Evolutionary conservation across 2,888 invertebrate species (phyloP), one percentile per base, ranked within the genome.

Genomic region (Drosophila macrospina): DNA sequence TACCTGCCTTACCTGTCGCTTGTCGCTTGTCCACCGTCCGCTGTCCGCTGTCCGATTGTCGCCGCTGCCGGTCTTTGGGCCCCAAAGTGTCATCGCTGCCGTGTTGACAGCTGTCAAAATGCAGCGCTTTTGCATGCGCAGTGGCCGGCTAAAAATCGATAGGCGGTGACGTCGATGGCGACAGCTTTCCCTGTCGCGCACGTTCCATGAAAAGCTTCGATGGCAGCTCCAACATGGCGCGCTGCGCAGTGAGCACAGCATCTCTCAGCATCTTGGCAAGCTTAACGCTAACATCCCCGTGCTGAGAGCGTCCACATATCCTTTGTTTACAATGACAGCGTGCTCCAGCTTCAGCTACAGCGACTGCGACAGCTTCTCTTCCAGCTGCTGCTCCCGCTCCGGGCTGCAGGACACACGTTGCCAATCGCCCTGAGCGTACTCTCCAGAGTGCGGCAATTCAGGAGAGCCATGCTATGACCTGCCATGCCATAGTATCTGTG

Each of bases 81-180:
- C 68, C 60, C 69, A 61, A 69, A 80, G 73, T 85, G 80, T 61
- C 80, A 82, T 85, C 76, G 50, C 70, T 79, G 69, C 44, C 63
- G 87, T 60, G 87, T 78, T 86, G 85, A 87, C 85, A 86, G 88
- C 88, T 87, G 88, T 85, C 85, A 87, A 83, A 85, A 85, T 48
- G 75, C 66, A 66, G 59, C 66, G 74, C 76, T 62, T 62, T 62
- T 80, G 87, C 87, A 79, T 79, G 79, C 86, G 87, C 85, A 79
- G 60, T 82, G 73, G 54, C 20, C 45, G 42, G 15, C 34, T 26
- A 41, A 54, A 83, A 87, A 86, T 86, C 85, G 86, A 87, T 87
- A 80, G 86, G 71, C 73, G 71, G 65, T 65, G 67, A 63, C 64
- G 69, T 59, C 69, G 65, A 52, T 67, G 70, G 59, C 62, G 68